Percentiles rank a stretch among this genome's conserved stretches.
Evolutionary conservation across 2,113 vertebrate species (phyloP).

Genomic region (Macheiramphus alcinus): DNA sequence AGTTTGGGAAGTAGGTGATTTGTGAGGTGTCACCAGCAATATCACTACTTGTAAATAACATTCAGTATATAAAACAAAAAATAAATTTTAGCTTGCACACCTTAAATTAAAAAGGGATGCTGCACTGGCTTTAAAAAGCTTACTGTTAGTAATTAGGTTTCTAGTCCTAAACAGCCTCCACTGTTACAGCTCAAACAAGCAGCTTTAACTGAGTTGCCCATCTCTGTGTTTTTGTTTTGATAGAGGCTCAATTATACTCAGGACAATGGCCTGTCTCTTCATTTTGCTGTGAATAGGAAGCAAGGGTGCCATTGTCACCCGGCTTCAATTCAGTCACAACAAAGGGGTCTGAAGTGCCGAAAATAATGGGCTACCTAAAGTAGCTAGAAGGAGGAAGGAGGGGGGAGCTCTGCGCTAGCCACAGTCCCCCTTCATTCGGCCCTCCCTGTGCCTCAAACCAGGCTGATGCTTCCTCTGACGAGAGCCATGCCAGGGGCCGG

Average conservation of each 20-base stretch:
- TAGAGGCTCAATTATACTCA: conserved; percentile 62
- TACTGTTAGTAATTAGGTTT: conserved; percentile 20
- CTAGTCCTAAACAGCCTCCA: conserved; percentile 8
- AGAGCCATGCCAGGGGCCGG: neutral
- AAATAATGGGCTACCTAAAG: conserved; percentile 38
- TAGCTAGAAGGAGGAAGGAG: neutral
- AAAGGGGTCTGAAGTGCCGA: conserved; percentile 39
- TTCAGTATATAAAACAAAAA: neutral
- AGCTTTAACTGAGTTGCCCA: conserved; percentile 26
- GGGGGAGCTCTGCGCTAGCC: neutral
- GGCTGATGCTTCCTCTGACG: neutral
- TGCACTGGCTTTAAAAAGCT: neutral
- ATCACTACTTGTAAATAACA: neutral
- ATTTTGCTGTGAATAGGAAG: conserved; percentile 64
- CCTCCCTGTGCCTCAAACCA: neutral
- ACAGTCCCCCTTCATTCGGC: neutral
- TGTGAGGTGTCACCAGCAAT: neutral
- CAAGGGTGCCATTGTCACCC: conserved; percentile 30
- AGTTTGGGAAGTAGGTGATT: neutral
- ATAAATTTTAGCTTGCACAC: neutral
- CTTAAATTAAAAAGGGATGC: neutral
- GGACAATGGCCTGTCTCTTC: conserved; percentile 67
- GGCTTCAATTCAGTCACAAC: conserved; percentile 45
- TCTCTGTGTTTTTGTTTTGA: conserved; percentile 53
- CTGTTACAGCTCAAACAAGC: conserved; percentile 15